Evolutionary conservation across 2,888 invertebrate genomes (phyloP).

Genomic region (Megamerina dolium): DNA sequence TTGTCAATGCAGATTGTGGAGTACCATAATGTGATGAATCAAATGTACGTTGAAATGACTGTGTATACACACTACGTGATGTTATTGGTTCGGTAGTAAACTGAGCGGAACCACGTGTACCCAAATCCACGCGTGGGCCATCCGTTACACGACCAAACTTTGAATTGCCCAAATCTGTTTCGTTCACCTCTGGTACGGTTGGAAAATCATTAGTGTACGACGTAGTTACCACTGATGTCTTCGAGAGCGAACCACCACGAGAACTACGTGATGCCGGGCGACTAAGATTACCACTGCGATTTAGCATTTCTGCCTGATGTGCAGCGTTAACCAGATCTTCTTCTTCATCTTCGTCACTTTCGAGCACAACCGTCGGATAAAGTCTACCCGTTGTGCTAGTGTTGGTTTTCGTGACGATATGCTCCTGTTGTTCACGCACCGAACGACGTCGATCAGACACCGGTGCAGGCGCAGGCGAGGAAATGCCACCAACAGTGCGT

Average conservation of each 20-base stretch:
- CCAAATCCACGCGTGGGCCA: too few species aligned
- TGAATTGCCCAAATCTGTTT: too few species aligned
- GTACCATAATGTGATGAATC: too few species aligned
- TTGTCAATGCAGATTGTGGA: too few species aligned
- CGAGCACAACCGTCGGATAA: slow-evolving; percentile 3
- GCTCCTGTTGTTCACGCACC: slow-evolving; percentile 2
- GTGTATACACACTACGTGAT: too few species aligned
- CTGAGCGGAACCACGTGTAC: too few species aligned
- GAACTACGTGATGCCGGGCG: slow-evolving; percentile 1
- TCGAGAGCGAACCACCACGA: slow-evolving; percentile 11
- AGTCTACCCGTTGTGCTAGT: neutral
- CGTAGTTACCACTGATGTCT: slow-evolving; percentile 25
- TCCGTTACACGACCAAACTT: too few species aligned
- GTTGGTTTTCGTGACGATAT: neutral
- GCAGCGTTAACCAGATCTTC: slow-evolving; percentile 5
- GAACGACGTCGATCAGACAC: slow-evolving; percentile 3
- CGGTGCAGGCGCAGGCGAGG: slow-evolving; percentile 1
- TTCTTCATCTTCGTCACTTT: slow-evolving; percentile 11
- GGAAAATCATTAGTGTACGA: slow-evolving; percentile 15
- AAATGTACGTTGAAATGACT: too few species aligned
- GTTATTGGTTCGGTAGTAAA: too few species aligned
- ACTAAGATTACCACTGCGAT: neutral
- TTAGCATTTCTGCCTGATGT: slow-evolving; percentile 1
- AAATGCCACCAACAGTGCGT: slow-evolving; percentile 10
- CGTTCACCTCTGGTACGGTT: too few species aligned